phyloP scores from a whole-genome alignment of 23 tunicate species.

The Phallusia fumigata region DNA sequence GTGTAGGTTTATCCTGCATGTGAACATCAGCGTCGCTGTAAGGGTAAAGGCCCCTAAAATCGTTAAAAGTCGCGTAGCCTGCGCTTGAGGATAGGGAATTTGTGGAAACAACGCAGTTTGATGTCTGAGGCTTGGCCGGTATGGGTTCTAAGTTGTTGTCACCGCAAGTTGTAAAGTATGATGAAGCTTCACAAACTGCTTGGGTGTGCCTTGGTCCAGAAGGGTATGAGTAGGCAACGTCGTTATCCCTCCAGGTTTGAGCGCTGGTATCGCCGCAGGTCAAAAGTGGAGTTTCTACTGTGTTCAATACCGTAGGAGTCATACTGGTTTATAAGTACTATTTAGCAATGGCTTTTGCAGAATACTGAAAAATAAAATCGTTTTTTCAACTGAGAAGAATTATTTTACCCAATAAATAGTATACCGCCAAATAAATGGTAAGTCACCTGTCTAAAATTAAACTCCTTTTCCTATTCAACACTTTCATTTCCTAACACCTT shows the following conservation, averaged over 20 bases:
- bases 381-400: too few species aligned
- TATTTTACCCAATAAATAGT: too few species aligned
- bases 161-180: not conserved
- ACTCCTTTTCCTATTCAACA: too few species aligned
- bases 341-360: too few species aligned
- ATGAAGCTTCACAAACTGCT: not conserved
- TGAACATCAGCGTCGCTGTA: not conserved
- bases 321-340: not conserved
- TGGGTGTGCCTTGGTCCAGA: not conserved
- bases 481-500: too few species aligned
- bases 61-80: slow-evolving; percentile 6
- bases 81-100: not conserved
- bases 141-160: not conserved
- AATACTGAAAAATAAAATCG: too few species aligned
- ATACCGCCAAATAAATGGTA: too few species aligned
- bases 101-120: not conserved
- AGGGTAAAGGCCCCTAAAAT: not conserved
- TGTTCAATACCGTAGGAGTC: not conserved
- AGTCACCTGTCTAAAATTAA: too few species aligned
- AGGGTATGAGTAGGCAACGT: not conserved
- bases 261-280: not conserved
- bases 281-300: not conserved
- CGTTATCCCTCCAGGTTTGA: not conserved
- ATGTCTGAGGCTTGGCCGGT: too few species aligned
- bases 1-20: not conserved